phyloP scores from a whole-genome alignment of 1,140 invertebrate genomes.

The Drosophila melanica region DNA sequence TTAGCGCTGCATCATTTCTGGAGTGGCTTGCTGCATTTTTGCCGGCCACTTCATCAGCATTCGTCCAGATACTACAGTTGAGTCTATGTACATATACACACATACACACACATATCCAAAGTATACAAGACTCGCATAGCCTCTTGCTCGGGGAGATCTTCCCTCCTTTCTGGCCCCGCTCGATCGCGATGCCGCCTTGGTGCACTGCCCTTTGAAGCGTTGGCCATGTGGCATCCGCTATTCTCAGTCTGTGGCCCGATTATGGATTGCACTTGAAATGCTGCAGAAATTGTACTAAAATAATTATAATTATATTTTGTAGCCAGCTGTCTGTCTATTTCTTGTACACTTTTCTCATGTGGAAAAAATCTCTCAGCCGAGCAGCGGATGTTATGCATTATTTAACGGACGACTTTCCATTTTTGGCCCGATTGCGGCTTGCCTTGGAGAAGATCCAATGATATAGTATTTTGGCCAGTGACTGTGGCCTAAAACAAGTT shows the following conservation, averaged over 20 bases:
- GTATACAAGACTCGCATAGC: slow-evolving; percentile 22
- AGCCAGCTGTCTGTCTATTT: slow-evolving; percentile 39
- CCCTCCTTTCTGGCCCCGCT: neutral
- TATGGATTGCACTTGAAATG: slow-evolving; percentile 35
- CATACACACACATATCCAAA: neutral
- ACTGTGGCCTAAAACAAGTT: slow-evolving; percentile 13
- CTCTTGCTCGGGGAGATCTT: slow-evolving; percentile 18
- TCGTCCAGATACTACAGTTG: slow-evolving; percentile 25
- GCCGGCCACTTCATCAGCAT: slow-evolving; percentile 56
- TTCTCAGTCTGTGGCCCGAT: slow-evolving; percentile 9
- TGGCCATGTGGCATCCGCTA: slow-evolving; percentile 38
- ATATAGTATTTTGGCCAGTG: slow-evolving; percentile 16
- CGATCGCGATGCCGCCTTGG: slow-evolving; percentile 7
- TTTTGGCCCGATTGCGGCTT: slow-evolving; percentile 17
- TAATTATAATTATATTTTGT: slow-evolving; percentile 23
- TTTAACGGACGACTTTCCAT: slow-evolving; percentile 41
- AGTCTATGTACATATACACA: too few relatives aligned
- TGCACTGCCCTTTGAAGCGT: slow-evolving; percentile 41
- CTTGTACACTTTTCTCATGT: slow-evolving; percentile 26
- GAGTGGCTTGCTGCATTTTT: slow-evolving; percentile 61
- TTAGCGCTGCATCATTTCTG: slow-evolving; percentile 54
- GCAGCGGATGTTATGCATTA: slow-evolving; percentile 46
- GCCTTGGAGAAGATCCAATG: slow-evolving; percentile 12
- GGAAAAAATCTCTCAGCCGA: neutral
- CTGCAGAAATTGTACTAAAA: slow-evolving; percentile 11